Percentiles rank a stretch among this genome's conserved stretches.
Evolutionary conservation across 2,888 invertebrate genomes (phyloP).

Genomic region (Gastracanthus pulcherrimus): DNA sequence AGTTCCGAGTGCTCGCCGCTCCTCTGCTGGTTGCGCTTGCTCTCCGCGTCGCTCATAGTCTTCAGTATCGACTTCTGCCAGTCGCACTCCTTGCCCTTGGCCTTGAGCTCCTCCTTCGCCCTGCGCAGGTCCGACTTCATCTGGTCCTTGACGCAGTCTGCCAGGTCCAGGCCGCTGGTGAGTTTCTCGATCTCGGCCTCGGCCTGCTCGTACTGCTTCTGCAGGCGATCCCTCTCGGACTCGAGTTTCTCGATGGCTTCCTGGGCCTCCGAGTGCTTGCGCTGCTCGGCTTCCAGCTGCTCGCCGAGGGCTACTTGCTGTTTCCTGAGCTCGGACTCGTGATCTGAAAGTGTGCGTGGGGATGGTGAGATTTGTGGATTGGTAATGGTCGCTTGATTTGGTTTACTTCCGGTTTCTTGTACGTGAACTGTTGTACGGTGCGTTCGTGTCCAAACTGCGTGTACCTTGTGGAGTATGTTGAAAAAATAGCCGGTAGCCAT

Average conservation of each 20-base stretch:
- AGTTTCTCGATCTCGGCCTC: slow-evolving; percentile 78
- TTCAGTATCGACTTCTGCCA: slow-evolving; percentile 80
- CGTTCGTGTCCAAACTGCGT: too few species aligned
- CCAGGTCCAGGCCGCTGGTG: slow-evolving; percentile 68
- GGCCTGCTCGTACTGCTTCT: slow-evolving; percentile 78
- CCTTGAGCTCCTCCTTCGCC: slow-evolving; percentile 78
- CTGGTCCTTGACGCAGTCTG: slow-evolving; percentile 77
- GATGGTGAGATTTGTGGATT: too few species aligned
- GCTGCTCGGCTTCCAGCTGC: slow-evolving; percentile 65
- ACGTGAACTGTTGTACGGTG: too few species aligned
- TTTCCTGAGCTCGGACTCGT: slow-evolving; percentile 56
- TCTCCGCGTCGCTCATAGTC: slow-evolving; percentile 69
- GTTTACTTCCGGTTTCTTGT: too few species aligned
- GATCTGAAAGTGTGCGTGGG: not conserved
- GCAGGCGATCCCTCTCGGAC: slow-evolving; percentile 78
- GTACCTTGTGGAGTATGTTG: too few species aligned
- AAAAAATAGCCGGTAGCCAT: too few species aligned
- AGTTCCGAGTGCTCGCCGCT: slow-evolving; percentile 65
- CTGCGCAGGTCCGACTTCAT: slow-evolving; percentile 78
- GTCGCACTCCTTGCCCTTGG: slow-evolving; percentile 79
- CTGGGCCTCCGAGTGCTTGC: slow-evolving; percentile 75
- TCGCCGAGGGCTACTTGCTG: slow-evolving; percentile 65
- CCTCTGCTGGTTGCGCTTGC: slow-evolving; percentile 67
- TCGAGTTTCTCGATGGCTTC: slow-evolving; percentile 77
- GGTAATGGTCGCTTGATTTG: too few species aligned